Percentiles rank a stretch among this genome's conserved stretches.
Evolutionary conservation across 2,888 invertebrate species (phyloP).

Genomic region (Chorisops tibialis): DNA sequence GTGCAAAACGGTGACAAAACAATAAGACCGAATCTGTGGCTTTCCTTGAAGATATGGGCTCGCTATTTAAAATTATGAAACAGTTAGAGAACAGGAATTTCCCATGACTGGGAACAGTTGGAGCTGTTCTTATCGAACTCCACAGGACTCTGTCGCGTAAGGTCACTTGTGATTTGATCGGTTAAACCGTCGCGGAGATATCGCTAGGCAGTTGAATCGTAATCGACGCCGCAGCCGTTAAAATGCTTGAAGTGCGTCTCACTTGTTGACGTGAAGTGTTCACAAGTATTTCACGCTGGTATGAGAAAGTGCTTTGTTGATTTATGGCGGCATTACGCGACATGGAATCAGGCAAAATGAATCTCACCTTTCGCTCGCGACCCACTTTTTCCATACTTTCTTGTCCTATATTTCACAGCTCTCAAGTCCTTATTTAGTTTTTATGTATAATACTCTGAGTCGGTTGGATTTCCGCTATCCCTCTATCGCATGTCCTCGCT

Average conservation of each 20-base stretch:
- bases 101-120: not conserved
- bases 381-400: constrained; percentile 6
- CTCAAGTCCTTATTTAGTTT: no score
- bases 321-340: not conserved
- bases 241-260: not conserved
- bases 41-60: no score
- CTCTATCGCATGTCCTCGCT: constrained; percentile 18
- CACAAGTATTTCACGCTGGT: constrained; percentile 2
- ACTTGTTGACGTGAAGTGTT: not conserved
- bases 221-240: not conserved
- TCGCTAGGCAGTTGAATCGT: not conserved
- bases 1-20: no score
- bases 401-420: not conserved
- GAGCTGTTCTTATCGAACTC: not conserved
- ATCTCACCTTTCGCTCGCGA: constrained; percentile 15
- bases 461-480: not conserved
- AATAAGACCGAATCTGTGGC: no score
- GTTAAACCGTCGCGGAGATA: not conserved
- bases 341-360: constrained; percentile 4
- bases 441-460: not conserved
- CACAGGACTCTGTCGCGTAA: not conserved
- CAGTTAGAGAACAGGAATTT: no score
- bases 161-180: not conserved
- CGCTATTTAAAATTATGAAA: no score
- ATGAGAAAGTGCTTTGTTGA: not conserved